Evolutionary conservation across 2,113 vertebrate genomes (phyloP), one percentile per base, ranked within the genome.

Genomic region (Apodemus sylvaticus): DNA sequence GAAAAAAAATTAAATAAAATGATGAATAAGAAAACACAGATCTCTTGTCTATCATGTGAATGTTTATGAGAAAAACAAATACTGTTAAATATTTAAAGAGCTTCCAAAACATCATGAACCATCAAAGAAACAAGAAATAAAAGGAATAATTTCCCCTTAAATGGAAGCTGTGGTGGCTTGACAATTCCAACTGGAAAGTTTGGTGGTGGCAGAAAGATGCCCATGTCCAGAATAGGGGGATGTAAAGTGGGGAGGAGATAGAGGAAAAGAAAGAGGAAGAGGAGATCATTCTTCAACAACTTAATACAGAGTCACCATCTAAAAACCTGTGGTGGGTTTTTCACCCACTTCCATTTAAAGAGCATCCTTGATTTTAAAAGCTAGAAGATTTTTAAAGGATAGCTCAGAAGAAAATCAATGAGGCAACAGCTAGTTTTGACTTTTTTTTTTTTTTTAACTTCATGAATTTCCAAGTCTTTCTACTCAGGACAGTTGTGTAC

Each of bases 361-460:
- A 77, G 5, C 17, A 29, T 81, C 68, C 89, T 95, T 93, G 71
- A 92, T 53, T 96, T 93, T 31, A 90, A 97, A 86, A 76, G 34
- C 74, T 55, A 94, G 78, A 13, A 82, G 34, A 39, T 31, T 89
- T 94, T 96, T 90, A 26, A 60, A 60, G 36, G 13, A 77, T 88
- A 74, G 86, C 78, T 68, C 36, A 62, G 64, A 86, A 39, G 17
- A 58, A n/a, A 48, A 20, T 20, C 0, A 29, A 42, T 60, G 51
- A 77, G 34, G 29, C 51, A 89, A 68, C 5, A 83, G 48, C 20
- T 62, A 42, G 39, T 74, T 93, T 94, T 70, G 10, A 3, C 45
- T 82, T 24, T 55, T 90, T 45, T 90, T 74, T 94, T 91, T 87
- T 78, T 95, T 94, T 87, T 9, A 82, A 89, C 48, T 68, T 93